Evolutionary conservation across 2,888 invertebrate genomes (phyloP).

Genomic region (Andricus curvator): DNA sequence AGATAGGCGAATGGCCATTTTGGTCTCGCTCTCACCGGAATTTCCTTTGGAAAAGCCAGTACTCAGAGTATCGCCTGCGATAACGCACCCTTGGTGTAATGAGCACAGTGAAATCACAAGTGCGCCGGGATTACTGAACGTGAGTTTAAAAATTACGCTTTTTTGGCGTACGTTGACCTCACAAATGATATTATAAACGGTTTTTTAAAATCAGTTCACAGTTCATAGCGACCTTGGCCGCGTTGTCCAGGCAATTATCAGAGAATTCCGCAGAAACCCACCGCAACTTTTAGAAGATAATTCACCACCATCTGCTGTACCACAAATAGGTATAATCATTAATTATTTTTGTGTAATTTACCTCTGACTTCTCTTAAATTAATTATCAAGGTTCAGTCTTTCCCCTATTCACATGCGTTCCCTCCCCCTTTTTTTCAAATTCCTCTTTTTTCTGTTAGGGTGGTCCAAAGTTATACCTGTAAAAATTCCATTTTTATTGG

Average conservation of each 20-base stretch:
- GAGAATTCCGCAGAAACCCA: conserved; percentile 87
- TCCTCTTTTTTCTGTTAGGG: no score
- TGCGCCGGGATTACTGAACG: conserved; percentile 88
- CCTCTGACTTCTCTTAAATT: background rate
- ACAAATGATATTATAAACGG: background rate
- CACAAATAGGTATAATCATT: conserved; percentile 68
- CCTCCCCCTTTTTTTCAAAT: no score
- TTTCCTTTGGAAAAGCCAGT: conserved; percentile 89
- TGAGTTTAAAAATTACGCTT: conserved; percentile 69
- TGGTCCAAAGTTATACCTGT: no score
- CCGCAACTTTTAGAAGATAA: conserved; percentile 78
- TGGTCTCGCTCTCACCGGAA: conserved; percentile 84
- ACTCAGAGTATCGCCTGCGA: conserved; percentile 83
- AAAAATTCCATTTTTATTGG: no score
- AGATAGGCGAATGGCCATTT: conserved; percentile 83
- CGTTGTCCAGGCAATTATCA: conserved; percentile 88
- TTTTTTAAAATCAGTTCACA: conserved; percentile 80
- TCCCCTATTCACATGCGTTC: no score
- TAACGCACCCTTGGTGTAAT: conserved; percentile 87
- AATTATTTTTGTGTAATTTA: background rate
- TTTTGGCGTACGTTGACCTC: background rate
- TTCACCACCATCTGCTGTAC: conserved; percentile 64
- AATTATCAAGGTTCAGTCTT: no score
- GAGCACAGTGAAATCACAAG: conserved; percentile 85
- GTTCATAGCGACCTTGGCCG: conserved; percentile 89